Conservation (phyloP, 2,888 invertebrate species). For the Tipula helvola region DNA sequence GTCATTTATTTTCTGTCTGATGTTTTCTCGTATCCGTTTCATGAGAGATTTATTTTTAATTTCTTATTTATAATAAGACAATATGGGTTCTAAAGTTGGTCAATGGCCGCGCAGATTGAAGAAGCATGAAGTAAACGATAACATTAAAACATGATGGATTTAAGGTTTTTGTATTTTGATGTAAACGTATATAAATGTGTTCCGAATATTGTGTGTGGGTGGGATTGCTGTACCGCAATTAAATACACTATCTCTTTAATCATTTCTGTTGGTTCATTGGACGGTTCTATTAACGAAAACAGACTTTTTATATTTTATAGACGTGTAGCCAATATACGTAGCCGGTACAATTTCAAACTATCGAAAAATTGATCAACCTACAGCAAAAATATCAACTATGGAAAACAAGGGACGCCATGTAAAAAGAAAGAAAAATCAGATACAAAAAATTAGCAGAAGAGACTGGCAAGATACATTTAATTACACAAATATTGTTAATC, state of each 20-base stretch:
- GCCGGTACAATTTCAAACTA: too few relatives aligned
- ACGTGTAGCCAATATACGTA: too few relatives aligned
- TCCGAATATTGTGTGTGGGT: background rate
- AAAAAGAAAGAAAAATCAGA: too few relatives aligned
- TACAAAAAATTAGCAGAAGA: too few relatives aligned
- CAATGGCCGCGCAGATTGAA: background rate
- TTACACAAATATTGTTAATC: too few relatives aligned
- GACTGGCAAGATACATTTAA: too few relatives aligned
- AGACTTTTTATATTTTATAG: too few relatives aligned
- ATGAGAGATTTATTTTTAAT: background rate
- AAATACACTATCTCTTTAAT: background rate
- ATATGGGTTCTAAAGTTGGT: background rate
- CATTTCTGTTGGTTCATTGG: too few relatives aligned
- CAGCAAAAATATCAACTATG: too few relatives aligned
- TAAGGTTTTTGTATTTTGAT: background rate
- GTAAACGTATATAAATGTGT: background rate
- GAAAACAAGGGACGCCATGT: too few relatives aligned
- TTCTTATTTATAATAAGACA: background rate
- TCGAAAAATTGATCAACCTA: too few relatives aligned
- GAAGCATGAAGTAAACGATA: background rate
- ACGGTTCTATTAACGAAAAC: too few relatives aligned
- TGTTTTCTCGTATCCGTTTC: background rate
- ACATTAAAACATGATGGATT: background rate
- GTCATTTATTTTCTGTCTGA: background rate
- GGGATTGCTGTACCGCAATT: background rate